Percentiles rank a stretch among this genome's conserved stretches.
These are phyloP conservation scores for Manis crassicaudata DNA, from an alignment of 2,797 vertebrate species.

Conservation along the genomic window DNA sequence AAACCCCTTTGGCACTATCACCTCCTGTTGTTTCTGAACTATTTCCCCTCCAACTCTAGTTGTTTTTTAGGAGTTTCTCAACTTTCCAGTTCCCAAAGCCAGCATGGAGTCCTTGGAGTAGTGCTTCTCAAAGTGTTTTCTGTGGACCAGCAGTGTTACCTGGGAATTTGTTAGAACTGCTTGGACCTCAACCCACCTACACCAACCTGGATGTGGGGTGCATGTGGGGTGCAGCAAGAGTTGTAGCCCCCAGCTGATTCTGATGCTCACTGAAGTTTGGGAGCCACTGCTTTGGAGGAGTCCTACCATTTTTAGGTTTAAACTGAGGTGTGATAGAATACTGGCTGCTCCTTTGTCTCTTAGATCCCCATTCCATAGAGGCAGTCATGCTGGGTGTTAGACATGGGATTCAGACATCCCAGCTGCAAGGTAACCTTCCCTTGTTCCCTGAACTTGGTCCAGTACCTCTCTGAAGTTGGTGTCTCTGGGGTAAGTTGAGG, in stretches of 20 bases:
- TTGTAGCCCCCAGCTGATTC: not conserved
- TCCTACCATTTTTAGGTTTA: not conserved
- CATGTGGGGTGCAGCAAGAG: not conserved
- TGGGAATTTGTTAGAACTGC: not conserved
- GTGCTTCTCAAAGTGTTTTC: not conserved
- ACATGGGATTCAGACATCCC: not conserved
- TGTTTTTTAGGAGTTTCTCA: not conserved
- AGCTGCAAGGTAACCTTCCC: not conserved
- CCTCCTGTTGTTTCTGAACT: not conserved
- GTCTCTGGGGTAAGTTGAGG: not conserved
- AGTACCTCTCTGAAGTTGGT: not conserved
- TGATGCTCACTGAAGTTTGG: not conserved
- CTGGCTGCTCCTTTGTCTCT: not conserved
- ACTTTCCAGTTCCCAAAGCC: not conserved
- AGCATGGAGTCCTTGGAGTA: not conserved
- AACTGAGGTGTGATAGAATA: not conserved
- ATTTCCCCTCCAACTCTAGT: not conserved
- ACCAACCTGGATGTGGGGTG: not conserved
- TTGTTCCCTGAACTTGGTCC: accelerated
- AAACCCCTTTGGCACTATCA: not conserved
- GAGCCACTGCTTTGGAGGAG: not conserved
- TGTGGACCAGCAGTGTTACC: not conserved
- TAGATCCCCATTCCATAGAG: not conserved
- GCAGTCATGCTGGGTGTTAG: not conserved
- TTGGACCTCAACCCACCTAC: not conserved